These are phyloP conservation scores for Odobenus rosmarus DNA, from an alignment of 2,113 vertebrate species.

Conservation along the genomic window DNA sequence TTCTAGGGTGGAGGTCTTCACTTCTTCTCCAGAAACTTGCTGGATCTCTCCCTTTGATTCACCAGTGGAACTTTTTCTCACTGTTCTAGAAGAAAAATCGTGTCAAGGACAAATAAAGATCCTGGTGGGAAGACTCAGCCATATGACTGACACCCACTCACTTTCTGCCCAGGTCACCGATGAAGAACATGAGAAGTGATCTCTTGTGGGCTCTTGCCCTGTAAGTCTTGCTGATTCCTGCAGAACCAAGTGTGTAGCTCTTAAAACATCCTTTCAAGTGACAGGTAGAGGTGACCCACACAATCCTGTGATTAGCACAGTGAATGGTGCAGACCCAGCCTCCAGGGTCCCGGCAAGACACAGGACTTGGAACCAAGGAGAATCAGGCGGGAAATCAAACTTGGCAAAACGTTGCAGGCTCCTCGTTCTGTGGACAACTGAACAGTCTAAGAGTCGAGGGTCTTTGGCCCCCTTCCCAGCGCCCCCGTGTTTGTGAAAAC, in stretches of 20 bases:
- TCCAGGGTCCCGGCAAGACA: neutral
- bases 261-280: neutral
- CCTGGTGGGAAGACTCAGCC: accelerated
- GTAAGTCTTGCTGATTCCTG: neutral
- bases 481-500: neutral
- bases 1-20: neutral
- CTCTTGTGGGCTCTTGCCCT: neutral
- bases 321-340: neutral
- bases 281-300: neutral
- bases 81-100: neutral
- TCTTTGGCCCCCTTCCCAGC: accelerated
- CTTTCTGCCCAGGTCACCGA: neutral
- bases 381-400: neutral
- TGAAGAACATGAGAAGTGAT: neutral
- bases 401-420: neutral
- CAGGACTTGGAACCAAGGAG: neutral
- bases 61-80: neutral
- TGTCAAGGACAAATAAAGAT: neutral
- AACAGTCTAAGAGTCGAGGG: accelerated
- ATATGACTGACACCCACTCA: accelerated
- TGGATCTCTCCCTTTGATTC: neutral
- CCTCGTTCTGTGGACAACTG: neutral
- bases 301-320: too few relatives aligned
- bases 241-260: neutral
- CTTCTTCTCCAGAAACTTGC: neutral